Evolutionary conservation across 2,888 invertebrate genomes (phyloP), one percentile per base, ranked within the genome.

Genomic region (Nasonovia ribisnigri): DNA sequence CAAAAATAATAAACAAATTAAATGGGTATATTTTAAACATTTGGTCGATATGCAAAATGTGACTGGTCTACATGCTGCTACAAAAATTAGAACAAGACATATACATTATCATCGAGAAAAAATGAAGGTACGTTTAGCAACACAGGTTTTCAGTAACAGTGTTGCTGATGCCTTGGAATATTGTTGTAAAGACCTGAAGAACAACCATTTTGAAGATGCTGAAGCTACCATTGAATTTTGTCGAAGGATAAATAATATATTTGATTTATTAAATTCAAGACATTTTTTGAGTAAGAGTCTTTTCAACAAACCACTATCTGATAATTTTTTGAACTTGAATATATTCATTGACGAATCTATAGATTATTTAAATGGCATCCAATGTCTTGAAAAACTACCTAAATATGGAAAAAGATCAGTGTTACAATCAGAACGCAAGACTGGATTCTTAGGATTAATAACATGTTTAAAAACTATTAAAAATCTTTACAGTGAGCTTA

Each of bases 1-100:
- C 91, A 26, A 94, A 94, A 90, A 67, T 57, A 54, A 88, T 57
- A 88, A 57, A 57, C 54, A 42, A 90, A 90, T 60, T n/a, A 67
- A 90, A 90, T 90, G 90, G 90, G 13, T 46, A 67, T 90, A 90
- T 48, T 90, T 90, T 60, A 67, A 67, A 48, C 29, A 90, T 42
- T 77, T 46, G 26, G 60, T 67, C 16, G 2, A 57, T 60, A 43
- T 90, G 20, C 46, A 90, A 90, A 77, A 90, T 67, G 20, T 60
- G 36, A 60, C 20, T 67, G 90, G 90, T 90, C 48, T 90, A 46
- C 46, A 46, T 67, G 16, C 20, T n/a, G 60, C 54, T 26, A 89
- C 89, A 89, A 89, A 89, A 89, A 89, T 60, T 43, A 26, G 43
- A n/a, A 43, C 42, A 60, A 89, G 89, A 89, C 89, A 60, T 43